Percentiles rank a stretch among this genome's conserved stretches.
Conservation (phyloP, 2,797 vertebrate genomes). For the Carapus acus region DNA sequence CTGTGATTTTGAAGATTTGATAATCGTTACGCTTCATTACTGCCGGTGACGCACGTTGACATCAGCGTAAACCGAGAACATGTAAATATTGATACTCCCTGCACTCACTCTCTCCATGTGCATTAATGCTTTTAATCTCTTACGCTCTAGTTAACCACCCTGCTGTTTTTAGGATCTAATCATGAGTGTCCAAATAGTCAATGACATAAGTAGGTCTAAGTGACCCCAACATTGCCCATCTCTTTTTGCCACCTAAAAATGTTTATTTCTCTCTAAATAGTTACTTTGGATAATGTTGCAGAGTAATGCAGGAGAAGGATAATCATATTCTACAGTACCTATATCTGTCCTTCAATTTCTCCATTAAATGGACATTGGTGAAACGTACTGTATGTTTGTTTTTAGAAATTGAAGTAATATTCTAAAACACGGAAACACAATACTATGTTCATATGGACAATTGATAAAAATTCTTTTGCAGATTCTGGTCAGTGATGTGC, state of each 20-base stretch:
- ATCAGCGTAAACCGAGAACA: neutral
- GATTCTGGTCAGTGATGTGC: conserved; percentile 8
- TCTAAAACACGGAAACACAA: too few species aligned
- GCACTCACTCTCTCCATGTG: neutral
- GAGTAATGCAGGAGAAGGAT: too few species aligned
- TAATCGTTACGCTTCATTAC: neutral
- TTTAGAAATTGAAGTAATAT: too few species aligned
- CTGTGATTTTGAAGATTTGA: conserved; percentile 1
- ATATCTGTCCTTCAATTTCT: too few species aligned
- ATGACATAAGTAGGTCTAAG: too few species aligned
- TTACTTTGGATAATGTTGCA: too few species aligned
- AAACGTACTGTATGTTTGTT: too few species aligned
- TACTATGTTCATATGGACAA: neutral
- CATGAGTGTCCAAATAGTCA: neutral
- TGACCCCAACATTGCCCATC: too few species aligned
- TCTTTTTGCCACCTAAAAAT: too few species aligned
- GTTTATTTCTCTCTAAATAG: too few species aligned
- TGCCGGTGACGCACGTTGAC: neutral
- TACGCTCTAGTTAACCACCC: conserved; percentile 5
- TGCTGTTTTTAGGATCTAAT: neutral
- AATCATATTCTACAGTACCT: too few species aligned
- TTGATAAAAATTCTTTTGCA: conserved; percentile 1
- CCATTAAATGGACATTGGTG: too few species aligned
- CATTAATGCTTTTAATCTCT: neutral
- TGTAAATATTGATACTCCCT: neutral